A percentile compares a stretch with the other conserved stretches of the same genome.
phyloP scores from a whole-genome alignment of 1,140 invertebrate genomes.

The Callitettix versicolor region DNA sequence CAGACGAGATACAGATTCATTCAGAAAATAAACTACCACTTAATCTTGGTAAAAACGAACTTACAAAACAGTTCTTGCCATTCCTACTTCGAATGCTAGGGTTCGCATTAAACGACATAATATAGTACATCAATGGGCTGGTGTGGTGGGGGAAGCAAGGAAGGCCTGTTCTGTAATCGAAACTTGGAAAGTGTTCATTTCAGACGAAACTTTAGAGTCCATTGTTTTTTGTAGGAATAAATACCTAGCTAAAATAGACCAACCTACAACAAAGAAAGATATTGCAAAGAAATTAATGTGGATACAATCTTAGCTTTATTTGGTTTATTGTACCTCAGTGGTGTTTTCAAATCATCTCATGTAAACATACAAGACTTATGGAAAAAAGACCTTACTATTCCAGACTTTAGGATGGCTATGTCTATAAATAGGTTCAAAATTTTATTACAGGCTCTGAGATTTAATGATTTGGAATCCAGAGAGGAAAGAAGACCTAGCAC shows the following conservation, averaged over 20 bases:
- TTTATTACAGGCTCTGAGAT: conserved; percentile 19
- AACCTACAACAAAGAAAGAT: neutral
- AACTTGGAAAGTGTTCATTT: conserved; percentile 15
- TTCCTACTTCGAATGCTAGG: too few species aligned
- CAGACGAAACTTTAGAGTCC: conserved; percentile 4
- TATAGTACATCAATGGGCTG: neutral
- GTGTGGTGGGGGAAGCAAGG: conserved; percentile 8
- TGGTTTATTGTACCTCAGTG: conserved; percentile 23
- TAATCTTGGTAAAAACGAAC: too few species aligned
- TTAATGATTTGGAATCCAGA: conserved; percentile 27
- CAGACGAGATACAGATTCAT: too few species aligned
- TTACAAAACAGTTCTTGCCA: too few species aligned
- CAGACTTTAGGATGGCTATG: neutral
- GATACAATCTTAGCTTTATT: conserved; percentile 12
- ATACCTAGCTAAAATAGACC: neutral
- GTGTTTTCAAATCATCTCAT: conserved; percentile 20
- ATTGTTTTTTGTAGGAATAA: conserved; percentile 15
- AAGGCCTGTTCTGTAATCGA: conserved; percentile 11
- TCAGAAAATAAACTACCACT: too few species aligned
- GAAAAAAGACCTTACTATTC: conserved; percentile 9
- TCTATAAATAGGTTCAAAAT: neutral
- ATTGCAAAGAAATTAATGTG: neutral
- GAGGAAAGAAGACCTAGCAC: conserved; percentile 24
- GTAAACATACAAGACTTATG: conserved; percentile 26
- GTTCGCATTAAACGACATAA: too few species aligned